Conservation (phyloP, 2,888 invertebrate genomes). For the Parnassius glacialis region DNA sequence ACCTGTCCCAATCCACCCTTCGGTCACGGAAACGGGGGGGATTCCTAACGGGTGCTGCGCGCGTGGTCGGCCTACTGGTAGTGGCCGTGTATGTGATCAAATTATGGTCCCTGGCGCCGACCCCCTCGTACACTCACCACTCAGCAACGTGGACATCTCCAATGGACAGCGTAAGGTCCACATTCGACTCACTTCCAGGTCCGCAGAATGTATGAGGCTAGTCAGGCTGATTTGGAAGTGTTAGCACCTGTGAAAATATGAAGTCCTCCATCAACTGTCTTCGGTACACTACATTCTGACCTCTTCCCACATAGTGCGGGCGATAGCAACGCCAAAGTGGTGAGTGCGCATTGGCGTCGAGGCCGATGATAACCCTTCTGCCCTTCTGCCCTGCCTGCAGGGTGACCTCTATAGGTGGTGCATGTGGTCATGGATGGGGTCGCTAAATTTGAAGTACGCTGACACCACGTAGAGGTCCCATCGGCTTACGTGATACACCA, state of each 20-base stretch:
- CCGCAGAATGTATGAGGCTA: constrained; percentile 25
- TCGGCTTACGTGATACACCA: constrained; percentile 4
- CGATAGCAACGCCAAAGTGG: constrained; percentile 27
- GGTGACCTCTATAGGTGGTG: no score
- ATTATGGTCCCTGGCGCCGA: constrained; percentile 33
- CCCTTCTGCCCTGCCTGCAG: constrained; percentile 22
- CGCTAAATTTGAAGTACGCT: constrained; percentile 33
- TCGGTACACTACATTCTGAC: constrained; percentile 19
- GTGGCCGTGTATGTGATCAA: constrained; percentile 25
- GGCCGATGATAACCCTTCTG: constrained; percentile 20
- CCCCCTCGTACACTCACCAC: constrained; percentile 22
- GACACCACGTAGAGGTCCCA: constrained; percentile 27
- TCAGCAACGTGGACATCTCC: neutral
- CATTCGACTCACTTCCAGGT: constrained; percentile 23
- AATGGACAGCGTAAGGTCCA: constrained; percentile 23
- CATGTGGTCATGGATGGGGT: no score
- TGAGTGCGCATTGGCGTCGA: constrained; percentile 29
- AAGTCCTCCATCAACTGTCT: constrained; percentile 24
- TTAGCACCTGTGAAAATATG: constrained; percentile 4
- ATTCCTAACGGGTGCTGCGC: neutral
- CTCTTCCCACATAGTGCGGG: constrained; percentile 21
- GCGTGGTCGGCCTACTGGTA: neutral
- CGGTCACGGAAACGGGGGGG: constrained; percentile 9
- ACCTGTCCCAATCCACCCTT: constrained; percentile 10
- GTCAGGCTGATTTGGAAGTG: no score